Percentiles rank a stretch among this genome's conserved stretches.
Evolutionary conservation across 2,113 vertebrate genomes (phyloP).

Genomic region (Mustelus asterias): DNA sequence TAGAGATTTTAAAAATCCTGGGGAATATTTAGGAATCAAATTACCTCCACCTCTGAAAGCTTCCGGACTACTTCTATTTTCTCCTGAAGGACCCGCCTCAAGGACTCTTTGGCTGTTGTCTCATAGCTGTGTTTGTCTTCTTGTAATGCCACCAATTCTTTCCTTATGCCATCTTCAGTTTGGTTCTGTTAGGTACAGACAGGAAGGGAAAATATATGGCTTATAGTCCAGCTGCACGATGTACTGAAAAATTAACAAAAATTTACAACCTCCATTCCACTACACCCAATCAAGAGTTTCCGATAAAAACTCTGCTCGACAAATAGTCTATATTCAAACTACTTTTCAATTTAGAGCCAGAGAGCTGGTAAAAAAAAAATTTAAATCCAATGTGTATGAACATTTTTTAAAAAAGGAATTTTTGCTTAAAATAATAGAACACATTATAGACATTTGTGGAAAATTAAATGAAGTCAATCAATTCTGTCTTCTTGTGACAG

Average conservation of each 20-base stretch:
- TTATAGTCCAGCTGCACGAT: not conserved
- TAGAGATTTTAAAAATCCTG: not conserved
- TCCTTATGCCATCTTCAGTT: constrained; percentile 91
- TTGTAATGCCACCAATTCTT: constrained; percentile 88
- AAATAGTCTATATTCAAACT: not conserved
- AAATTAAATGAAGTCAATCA: not conserved
- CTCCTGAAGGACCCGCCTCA: constrained; percentile 97
- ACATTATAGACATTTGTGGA: not conserved
- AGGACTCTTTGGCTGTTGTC: constrained; percentile 96
- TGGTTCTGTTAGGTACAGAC: constrained; percentile 68
- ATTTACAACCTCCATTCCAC: not conserved
- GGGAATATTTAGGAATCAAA: not conserved
- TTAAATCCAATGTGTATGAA: not conserved
- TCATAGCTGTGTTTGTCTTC: constrained; percentile 99
- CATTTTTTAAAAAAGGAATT: not conserved
- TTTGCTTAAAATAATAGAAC: not conserved
- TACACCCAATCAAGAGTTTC: not conserved
- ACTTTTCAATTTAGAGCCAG: not conserved
- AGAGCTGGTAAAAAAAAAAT: not conserved
- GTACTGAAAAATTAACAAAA: not conserved
- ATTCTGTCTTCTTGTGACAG: not conserved
- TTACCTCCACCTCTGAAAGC: constrained; percentile 95
- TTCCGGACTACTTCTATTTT: constrained; percentile 98
- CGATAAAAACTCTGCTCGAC: not conserved
- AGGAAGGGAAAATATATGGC: constrained; percentile 35